Percentiles rank a stretch among this genome's conserved stretches.
These are phyloP conservation scores for Artibeus jamaicensis DNA, from an alignment of 2,797 vertebrate species.

Conservation along the genomic window DNA sequence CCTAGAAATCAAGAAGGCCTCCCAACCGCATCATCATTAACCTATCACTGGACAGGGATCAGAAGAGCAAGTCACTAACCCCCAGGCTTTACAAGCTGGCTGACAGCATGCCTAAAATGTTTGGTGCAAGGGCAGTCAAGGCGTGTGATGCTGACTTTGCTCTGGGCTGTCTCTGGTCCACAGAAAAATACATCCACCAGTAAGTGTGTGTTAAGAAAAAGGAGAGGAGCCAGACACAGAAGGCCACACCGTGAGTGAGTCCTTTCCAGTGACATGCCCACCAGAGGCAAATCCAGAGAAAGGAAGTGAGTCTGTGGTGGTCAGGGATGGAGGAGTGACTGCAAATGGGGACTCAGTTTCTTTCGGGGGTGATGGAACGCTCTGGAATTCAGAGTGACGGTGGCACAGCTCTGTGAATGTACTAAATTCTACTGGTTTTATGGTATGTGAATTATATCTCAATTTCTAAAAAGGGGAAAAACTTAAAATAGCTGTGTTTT, in stretches of 20 bases:
- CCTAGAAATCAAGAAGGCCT: fast-evolving
- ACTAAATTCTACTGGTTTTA: background rate
- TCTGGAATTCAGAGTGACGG: background rate
- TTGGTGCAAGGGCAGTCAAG: fast-evolving
- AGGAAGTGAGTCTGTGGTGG: background rate
- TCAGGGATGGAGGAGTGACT: background rate
- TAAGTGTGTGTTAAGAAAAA: background rate
- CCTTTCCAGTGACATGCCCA: background rate
- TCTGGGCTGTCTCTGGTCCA: no score
- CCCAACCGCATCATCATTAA: background rate
- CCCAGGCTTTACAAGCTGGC: background rate
- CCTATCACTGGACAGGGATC: background rate
- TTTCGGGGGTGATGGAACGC: background rate
- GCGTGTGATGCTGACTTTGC: fast-evolving
- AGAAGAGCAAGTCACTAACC: background rate
- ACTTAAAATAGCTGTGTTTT: background rate
- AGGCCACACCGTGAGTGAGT: background rate
- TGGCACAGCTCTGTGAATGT: background rate
- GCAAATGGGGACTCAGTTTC: background rate
- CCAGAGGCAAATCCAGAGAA: background rate
- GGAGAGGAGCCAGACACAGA: background rate
- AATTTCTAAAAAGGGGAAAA: background rate
- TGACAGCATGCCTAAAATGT: background rate
- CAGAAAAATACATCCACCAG: background rate
- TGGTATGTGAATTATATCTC: background rate